Evolutionary conservation across 2,888 invertebrate species (phyloP).

Genomic region (Hymenopus coronatus): DNA sequence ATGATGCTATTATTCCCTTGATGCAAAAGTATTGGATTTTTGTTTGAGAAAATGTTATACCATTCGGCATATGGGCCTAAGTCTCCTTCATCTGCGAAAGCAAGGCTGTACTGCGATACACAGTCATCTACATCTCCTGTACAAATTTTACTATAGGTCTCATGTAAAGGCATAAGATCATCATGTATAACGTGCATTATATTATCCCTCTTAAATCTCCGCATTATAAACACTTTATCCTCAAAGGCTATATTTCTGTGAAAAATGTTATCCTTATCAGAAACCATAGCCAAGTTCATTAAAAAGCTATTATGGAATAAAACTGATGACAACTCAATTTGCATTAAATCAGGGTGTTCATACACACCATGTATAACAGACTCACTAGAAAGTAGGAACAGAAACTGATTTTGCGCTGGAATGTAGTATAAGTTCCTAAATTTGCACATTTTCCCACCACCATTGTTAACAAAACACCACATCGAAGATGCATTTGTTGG

Average conservation of each 20-base stretch:
- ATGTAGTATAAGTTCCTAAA: constrained; percentile 48
- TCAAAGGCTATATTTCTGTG: constrained; percentile 12
- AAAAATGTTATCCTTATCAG: constrained; percentile 9
- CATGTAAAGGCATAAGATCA: constrained; percentile 49
- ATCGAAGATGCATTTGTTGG: constrained; percentile 34
- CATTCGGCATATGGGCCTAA: constrained; percentile 41
- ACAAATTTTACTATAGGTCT: constrained; percentile 42
- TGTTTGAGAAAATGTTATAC: constrained; percentile 43
- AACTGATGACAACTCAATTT: constrained; percentile 45
- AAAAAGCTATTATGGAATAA: constrained; percentile 44
- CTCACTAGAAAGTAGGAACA: constrained; percentile 42
- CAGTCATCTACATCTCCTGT: constrained; percentile 36
- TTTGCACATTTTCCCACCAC: constrained; percentile 39
- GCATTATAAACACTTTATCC: constrained; percentile 40
- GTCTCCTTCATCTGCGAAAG: constrained; percentile 42
- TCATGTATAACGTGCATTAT: constrained; percentile 55
- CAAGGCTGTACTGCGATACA: constrained; percentile 37
- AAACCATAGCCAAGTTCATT: constrained; percentile 40
- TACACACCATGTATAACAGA: constrained; percentile 42
- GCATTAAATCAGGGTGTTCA: constrained; percentile 39
- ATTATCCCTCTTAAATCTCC: constrained; percentile 52
- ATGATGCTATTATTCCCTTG: constrained; percentile 37
- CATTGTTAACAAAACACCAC: constrained; percentile 32
- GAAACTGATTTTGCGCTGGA: constrained; percentile 42
- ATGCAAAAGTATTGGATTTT: constrained; percentile 37